These are phyloP conservation scores for Halcyon senegalensis DNA, from an alignment of 2,113 vertebrate species.

Conservation along the genomic window DNA sequence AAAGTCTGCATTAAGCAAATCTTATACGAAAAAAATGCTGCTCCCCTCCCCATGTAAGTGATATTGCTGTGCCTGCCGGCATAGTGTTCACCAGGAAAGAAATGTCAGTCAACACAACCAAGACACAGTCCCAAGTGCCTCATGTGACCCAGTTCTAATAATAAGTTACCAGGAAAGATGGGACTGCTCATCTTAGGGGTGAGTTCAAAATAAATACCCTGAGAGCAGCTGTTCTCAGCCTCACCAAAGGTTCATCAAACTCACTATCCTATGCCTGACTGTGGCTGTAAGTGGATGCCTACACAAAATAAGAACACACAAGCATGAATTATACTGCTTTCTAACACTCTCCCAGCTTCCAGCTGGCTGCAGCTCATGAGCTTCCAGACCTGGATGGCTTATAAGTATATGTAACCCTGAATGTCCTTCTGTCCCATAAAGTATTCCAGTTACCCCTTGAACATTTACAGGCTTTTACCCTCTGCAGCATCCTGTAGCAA, in stretches of 20 bases:
- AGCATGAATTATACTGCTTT: not conserved
- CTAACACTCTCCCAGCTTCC: not conserved
- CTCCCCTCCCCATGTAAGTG: not conserved
- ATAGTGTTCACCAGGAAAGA: not conserved
- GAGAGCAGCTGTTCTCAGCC: not conserved
- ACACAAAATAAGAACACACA: not conserved
- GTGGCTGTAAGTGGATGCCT: not conserved
- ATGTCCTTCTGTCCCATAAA: not conserved
- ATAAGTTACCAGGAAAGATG: constrained; percentile 38
- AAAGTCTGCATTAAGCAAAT: not conserved
- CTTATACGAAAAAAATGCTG: not conserved
- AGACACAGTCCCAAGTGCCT: not conserved
- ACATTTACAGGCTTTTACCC: not conserved
- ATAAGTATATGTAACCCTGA: not conserved
- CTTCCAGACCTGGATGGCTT: not conserved
- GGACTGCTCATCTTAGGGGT: not conserved
- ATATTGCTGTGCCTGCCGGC: not conserved
- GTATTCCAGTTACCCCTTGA: not conserved
- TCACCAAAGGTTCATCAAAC: not conserved
- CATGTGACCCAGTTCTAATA: constrained; percentile 47
- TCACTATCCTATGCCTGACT: not conserved
- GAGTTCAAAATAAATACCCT: constrained; percentile 19
- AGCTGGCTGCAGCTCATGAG: not conserved
- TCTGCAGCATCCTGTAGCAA: not conserved
- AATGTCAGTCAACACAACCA: not conserved